phyloP scores from a whole-genome alignment of 1,140 invertebrate genomes.

The Drosophila bipectinata region DNA sequence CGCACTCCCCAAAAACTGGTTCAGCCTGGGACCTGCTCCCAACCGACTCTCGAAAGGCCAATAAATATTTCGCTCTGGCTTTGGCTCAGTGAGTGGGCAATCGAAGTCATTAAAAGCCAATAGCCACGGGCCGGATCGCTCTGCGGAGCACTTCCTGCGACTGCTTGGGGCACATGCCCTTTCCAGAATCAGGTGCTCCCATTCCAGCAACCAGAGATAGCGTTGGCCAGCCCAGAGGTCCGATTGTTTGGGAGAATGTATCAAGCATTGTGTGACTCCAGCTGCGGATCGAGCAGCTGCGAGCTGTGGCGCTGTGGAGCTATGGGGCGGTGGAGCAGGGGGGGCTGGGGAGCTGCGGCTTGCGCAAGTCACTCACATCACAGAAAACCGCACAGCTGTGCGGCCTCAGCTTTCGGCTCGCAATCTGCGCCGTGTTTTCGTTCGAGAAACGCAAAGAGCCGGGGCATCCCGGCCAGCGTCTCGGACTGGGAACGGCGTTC shows the following conservation, averaged over 20 bases:
- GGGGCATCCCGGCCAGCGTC: neutral
- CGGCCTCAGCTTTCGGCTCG: neutral
- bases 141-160: neutral
- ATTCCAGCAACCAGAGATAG: too few species aligned
- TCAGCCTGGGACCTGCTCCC: neutral
- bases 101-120: conserved; percentile 4
- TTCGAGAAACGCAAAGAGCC: conserved; percentile 15
- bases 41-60: neutral
- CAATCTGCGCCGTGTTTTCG: conserved; percentile 7
- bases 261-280: neutral
- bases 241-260: neutral
- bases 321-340: too few species aligned
- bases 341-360: neutral
- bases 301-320: too few species aligned
- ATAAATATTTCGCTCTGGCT: too few species aligned
- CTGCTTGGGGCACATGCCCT: neutral
- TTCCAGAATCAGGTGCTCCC: neutral
- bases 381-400: conserved; percentile 12
- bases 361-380: conserved; percentile 10
- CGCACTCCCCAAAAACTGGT: conserved; percentile 14
- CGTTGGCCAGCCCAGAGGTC: neutral
- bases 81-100: neutral
- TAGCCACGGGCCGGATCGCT: neutral
- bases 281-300: conserved; percentile 15
- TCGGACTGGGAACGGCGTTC: neutral